phyloP scores from a whole-genome alignment of 2,888 invertebrate species.

The Nebria brevicollis region DNA sequence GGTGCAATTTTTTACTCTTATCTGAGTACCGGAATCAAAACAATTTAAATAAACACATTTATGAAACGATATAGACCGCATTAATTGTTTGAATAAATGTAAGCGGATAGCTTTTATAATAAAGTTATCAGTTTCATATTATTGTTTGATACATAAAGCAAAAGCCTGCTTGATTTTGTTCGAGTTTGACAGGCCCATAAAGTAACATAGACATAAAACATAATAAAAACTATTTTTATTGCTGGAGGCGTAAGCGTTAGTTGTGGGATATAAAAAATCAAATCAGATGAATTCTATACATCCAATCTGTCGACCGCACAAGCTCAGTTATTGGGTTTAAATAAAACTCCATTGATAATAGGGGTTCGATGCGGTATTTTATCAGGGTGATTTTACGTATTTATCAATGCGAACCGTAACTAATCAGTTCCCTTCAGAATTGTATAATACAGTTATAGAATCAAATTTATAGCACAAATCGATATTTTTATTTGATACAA shows the following conservation, averaged over 20 bases:
- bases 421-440: background rate
- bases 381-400: background rate
- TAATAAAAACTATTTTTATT: conserved; percentile 1
- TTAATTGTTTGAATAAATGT: conserved; percentile 31
- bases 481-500: background rate
- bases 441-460: background rate
- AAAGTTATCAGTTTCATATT: conserved; percentile 36
- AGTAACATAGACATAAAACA: background rate
- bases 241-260: background rate
- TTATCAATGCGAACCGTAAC: conserved; percentile 1
- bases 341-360: background rate
- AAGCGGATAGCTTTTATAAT: conserved; percentile 23
- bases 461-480: background rate
- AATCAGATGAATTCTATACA: background rate
- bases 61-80: background rate
- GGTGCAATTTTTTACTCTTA: no score
- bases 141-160: background rate
- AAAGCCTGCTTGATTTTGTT: no score
- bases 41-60: background rate
- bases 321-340: background rate
- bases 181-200: background rate
- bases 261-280: background rate
- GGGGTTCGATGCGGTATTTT: background rate
- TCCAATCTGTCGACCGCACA: background rate
- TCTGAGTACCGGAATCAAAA: no score